These are phyloP conservation scores for Oreochromis grahami DNA, from an alignment of 2,797 vertebrate species.

Conservation along the genomic window DNA sequence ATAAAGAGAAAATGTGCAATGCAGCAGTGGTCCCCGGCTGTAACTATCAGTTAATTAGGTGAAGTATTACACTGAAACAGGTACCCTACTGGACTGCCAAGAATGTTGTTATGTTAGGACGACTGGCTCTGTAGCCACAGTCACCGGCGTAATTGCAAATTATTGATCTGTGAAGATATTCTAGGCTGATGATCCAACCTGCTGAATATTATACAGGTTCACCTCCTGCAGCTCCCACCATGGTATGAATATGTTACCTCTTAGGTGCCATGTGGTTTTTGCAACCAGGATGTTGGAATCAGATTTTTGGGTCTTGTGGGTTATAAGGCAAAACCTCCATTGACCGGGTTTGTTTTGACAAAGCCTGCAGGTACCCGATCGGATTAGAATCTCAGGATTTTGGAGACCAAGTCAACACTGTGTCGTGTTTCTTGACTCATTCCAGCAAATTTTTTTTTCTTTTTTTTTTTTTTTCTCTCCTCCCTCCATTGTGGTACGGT, in stretches of 20 bases:
- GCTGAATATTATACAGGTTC: background rate
- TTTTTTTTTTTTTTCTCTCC: background rate
- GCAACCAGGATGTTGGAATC: background rate
- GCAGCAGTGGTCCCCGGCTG: background rate
- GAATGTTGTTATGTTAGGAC: background rate
- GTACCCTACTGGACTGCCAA: background rate
- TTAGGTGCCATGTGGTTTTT: background rate
- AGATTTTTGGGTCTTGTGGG: background rate
- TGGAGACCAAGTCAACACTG: background rate
- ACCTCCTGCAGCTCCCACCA: background rate
- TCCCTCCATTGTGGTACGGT: background rate
- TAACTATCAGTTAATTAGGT: background rate
- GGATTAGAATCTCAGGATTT: background rate
- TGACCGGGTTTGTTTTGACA: background rate
- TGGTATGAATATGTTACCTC: background rate
- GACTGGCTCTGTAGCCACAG: accelerated
- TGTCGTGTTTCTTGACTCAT: background rate
- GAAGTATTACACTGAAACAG: background rate
- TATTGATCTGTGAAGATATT: background rate
- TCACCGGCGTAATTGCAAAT: background rate
- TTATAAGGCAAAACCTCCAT: background rate
- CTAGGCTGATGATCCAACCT: background rate
- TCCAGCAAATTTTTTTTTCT: background rate
- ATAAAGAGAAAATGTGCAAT: background rate
- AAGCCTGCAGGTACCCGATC: background rate